Evolutionary conservation across 1,140 invertebrate species (phyloP).

Genomic region (Euura saliciscinereae): DNA sequence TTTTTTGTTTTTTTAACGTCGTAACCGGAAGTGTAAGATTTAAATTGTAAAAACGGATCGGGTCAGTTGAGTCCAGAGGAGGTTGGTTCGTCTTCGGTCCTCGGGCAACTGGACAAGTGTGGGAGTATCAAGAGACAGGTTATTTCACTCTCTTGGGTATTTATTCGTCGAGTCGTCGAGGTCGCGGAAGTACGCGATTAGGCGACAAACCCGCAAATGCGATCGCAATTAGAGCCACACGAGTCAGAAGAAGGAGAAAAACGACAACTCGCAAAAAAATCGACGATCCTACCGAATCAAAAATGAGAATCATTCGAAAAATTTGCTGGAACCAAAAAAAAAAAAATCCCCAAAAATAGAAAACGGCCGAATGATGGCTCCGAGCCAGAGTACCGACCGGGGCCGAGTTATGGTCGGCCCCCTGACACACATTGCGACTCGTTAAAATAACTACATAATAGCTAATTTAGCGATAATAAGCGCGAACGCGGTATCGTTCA

Average conservation of each 20-base stretch:
- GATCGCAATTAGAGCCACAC: constrained; percentile 23
- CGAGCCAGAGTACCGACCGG: constrained; percentile 6
- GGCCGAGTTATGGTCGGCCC: constrained; percentile 36
- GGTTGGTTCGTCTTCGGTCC: background rate
- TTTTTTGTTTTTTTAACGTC: too few species aligned
- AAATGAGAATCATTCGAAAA: too few species aligned
- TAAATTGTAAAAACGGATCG: background rate
- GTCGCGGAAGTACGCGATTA: constrained; percentile 40
- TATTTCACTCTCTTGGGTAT: too few species aligned
- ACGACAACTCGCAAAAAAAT: background rate
- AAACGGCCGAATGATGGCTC: background rate
- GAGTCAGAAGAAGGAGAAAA: background rate
- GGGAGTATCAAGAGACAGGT: background rate
- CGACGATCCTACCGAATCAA: background rate
- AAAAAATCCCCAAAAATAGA: constrained; percentile 21
- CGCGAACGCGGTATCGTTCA: constrained; percentile 54
- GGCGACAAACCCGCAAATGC: constrained; percentile 10
- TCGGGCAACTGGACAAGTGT: background rate
- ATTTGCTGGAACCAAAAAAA: background rate
- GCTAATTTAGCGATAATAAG: constrained; percentile 63
- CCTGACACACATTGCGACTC: constrained; percentile 60
- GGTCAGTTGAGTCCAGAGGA: background rate
- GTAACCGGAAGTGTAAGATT: too few species aligned
- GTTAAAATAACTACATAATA: constrained; percentile 63
- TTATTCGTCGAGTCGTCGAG: constrained; percentile 4